Evolutionary conservation across 2,888 invertebrate genomes (phyloP).

Genomic region (Cephus nigrinus): DNA sequence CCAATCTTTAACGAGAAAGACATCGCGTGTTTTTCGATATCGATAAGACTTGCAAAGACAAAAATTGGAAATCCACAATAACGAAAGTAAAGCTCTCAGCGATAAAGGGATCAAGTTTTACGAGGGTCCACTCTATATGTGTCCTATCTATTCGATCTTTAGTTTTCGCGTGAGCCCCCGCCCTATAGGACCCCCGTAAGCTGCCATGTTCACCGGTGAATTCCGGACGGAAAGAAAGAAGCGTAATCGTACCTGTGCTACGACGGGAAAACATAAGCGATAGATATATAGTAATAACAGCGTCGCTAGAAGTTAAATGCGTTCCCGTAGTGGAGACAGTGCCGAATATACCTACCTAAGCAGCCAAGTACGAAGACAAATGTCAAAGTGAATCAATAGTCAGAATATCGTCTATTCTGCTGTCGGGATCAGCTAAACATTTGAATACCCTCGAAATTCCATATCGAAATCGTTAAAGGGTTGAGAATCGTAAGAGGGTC

Average conservation of each 20-base stretch:
- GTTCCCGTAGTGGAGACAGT: neutral
- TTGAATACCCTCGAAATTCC: neutral
- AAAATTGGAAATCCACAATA: neutral
- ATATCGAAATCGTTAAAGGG: neutral
- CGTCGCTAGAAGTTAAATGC: neutral
- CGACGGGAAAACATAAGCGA: neutral
- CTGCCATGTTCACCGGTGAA: neutral
- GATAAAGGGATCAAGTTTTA: slow-evolving; percentile 9
- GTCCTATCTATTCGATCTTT: neutral
- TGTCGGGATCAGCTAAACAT: neutral
- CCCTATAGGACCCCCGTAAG: neutral
- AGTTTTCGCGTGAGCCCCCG: neutral
- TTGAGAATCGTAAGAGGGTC: neutral
- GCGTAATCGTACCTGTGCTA: neutral
- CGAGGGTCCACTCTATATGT: neutral
- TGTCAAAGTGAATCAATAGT: neutral
- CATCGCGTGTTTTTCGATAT: neutral
- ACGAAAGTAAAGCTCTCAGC: neutral
- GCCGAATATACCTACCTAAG: neutral
- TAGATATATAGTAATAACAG: neutral
- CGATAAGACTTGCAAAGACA: neutral
- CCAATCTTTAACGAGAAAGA: neutral
- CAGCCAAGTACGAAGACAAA: neutral
- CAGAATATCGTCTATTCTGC: neutral
- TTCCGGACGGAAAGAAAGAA: neutral